Evolutionary conservation across 2,888 invertebrate genomes (phyloP).

Genomic region (Oscheius sp.): DNA sequence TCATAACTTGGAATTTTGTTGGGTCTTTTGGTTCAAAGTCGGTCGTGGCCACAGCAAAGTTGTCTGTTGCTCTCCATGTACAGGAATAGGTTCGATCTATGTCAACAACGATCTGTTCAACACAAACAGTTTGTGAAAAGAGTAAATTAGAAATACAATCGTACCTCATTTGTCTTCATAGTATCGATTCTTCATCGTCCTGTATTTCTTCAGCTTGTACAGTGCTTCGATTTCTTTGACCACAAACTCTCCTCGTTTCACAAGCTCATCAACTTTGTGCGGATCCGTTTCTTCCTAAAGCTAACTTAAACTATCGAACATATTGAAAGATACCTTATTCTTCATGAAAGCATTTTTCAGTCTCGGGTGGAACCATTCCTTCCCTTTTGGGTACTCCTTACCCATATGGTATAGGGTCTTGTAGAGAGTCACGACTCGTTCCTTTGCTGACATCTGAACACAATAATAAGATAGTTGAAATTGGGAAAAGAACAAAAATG

Average conservation of each 20-base stretch:
- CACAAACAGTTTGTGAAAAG: no score
- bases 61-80: no score
- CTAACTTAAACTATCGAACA: background rate
- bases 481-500: no score
- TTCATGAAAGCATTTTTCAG: constrained; percentile 63
- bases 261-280: constrained; percentile 47
- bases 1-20: no score
- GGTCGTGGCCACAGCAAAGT: no score
- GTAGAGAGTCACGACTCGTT: constrained; percentile 57
- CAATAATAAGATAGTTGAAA: no score
- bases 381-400: constrained; percentile 67
- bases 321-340: constrained; percentile 46
- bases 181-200: constrained; percentile 91
- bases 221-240: constrained; percentile 66
- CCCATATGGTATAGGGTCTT: constrained; percentile 67
- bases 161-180: constrained; percentile 75
- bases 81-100: no score
- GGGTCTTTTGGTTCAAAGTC: no score
- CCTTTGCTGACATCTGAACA: constrained; percentile 36
- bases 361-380: constrained; percentile 65
- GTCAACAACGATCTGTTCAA: no score
- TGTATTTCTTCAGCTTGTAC: constrained; percentile 92
- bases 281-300: constrained; percentile 46
- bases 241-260: constrained; percentile 63
- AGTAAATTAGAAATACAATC: background rate